Percentiles rank a stretch among this genome's conserved stretches.
Conservation (phyloP, 2,113 vertebrate genomes). For the Columbina picui region DNA sequence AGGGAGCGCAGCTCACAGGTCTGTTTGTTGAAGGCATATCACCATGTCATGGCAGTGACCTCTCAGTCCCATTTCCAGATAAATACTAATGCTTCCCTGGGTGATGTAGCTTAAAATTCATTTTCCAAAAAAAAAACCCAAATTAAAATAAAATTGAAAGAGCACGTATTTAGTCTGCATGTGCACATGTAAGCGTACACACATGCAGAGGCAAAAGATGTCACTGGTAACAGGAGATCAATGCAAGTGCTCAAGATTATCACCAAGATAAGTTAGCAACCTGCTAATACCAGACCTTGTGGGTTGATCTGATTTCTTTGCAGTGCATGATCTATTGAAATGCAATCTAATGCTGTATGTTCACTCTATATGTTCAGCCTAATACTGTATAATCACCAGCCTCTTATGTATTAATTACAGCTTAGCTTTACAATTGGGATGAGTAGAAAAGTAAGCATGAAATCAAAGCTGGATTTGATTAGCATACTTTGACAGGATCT, state of each 20-base stretch:
- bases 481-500: constrained; percentile 67
- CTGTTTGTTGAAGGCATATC: not conserved
- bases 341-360: constrained; percentile 48
- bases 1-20: not conserved
- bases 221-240: constrained; percentile 12
- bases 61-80: not conserved
- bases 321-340: constrained; percentile 51
- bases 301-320: constrained; percentile 53
- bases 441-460: constrained; percentile 73
- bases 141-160: not conserved
- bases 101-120: not conserved
- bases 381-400: constrained; percentile 71
- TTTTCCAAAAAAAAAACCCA: not conserved
- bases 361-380: constrained; percentile 59
- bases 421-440: constrained; percentile 72
- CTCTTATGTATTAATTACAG: constrained; percentile 78
- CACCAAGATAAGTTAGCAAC: constrained; percentile 47
- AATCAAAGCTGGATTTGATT: constrained; percentile 74
- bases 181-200: accelerated
- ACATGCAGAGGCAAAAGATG: not conserved
- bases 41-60: not conserved
- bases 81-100: not conserved
- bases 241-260: constrained; percentile 28
- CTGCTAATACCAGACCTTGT: constrained; percentile 37
- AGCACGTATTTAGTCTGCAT: not conserved